Percentiles rank a stretch among this genome's conserved stretches.
Evolutionary conservation across 2,797 vertebrate species (phyloP).

Genomic region (Cottoperca gobio): DNA sequence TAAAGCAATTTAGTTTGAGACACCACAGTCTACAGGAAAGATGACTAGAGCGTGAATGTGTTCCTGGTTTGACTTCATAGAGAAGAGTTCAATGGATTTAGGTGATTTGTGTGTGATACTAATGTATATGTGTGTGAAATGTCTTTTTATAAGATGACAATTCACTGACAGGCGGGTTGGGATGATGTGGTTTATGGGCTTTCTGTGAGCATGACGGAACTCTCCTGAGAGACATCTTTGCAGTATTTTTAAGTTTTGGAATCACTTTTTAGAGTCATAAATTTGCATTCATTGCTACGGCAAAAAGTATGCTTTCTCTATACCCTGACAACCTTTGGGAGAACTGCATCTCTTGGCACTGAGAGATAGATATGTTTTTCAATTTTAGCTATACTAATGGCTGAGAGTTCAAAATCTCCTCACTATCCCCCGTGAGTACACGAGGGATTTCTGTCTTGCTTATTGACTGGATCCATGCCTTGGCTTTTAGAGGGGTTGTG

Average conservation of each 20-base stretch:
- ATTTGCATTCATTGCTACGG: slow-evolving; percentile 29
- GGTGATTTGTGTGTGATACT: background rate
- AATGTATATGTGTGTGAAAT: slow-evolving; percentile 13
- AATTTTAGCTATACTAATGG: slow-evolving; percentile 44
- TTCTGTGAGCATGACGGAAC: slow-evolving; percentile 26
- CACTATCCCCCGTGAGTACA: slow-evolving; percentile 36
- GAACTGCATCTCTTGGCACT: slow-evolving; percentile 24
- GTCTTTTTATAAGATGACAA: slow-evolving; percentile 14
- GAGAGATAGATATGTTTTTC: slow-evolving; percentile 40
- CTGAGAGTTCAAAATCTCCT: slow-evolving; percentile 36
- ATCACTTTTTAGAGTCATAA: slow-evolving; percentile 28
- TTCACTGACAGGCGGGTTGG: slow-evolving; percentile 7
- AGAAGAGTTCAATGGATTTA: background rate
- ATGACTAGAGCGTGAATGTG: slow-evolving; percentile 1
- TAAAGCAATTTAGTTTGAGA: slow-evolving; percentile 91
- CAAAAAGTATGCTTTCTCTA: background rate
- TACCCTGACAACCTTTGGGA: slow-evolving; percentile 8
- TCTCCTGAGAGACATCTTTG: slow-evolving; percentile 39
- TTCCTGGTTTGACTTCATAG: background rate
- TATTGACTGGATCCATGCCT: slow-evolving; percentile 57
- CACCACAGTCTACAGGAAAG: slow-evolving; percentile 87
- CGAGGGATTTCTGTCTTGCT: slow-evolving; percentile 62
- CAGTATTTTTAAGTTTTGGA: slow-evolving; percentile 42
- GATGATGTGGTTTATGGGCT: slow-evolving; percentile 28
- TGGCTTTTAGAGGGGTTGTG: slow-evolving; percentile 48